Evolutionary conservation across 1,140 invertebrate genomes (phyloP).

Genomic region (Brachionus sp.): DNA sequence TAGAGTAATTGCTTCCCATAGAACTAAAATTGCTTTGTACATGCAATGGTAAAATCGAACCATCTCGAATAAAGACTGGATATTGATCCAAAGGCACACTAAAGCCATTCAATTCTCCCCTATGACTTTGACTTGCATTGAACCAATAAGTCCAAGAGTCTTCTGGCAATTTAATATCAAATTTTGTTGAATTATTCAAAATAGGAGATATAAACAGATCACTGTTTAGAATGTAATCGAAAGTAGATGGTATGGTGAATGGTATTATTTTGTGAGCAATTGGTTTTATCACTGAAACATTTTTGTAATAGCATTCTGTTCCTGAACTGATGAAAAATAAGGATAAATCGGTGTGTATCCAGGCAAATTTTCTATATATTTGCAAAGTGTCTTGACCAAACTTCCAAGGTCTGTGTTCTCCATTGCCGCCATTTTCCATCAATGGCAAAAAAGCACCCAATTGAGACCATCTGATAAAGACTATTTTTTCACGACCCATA

Average conservation of each 20-base stretch:
- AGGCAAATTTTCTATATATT: slow-evolving; percentile 13
- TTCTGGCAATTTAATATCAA: neutral
- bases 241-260: neutral
- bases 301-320: slow-evolving; percentile 4
- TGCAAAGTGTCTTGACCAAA: slow-evolving; percentile 5
- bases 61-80: slow-evolving; percentile 22
- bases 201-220: neutral
- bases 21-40: neutral
- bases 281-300: slow-evolving; percentile 21
- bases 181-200: neutral
- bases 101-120: neutral
- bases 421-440: slow-evolving; percentile 44
- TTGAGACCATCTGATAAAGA: slow-evolving; percentile 26
- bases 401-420: slow-evolving; percentile 34
- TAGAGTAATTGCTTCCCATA: neutral
- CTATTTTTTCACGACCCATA: neutral
- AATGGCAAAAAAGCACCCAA: slow-evolving; percentile 27
- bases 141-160: slow-evolving; percentile 40
- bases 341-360: neutral
- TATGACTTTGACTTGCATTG: neutral
- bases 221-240: neutral
- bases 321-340: neutral
- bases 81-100: neutral
- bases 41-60: neutral
- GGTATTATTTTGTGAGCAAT: neutral